Conservation (phyloP, 2,113 vertebrate species). For the Sinocyclocheilus maitianheensis region DNA sequence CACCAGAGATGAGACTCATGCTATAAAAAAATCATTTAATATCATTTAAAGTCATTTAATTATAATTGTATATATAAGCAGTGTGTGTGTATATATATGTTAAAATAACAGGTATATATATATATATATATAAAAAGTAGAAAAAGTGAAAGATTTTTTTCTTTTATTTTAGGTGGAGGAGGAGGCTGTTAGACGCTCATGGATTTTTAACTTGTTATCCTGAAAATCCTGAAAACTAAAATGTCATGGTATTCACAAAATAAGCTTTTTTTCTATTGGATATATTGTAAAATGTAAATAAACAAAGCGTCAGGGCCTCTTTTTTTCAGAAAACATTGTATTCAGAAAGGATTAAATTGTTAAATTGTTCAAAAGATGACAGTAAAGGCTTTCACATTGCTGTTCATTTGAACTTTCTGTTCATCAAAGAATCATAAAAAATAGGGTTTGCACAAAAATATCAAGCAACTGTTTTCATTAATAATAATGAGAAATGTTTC, state of each 20-base stretch:
- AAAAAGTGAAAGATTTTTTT: no score
- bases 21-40: no score
- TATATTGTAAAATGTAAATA: no score
- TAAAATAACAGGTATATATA: no score
- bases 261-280: not conserved
- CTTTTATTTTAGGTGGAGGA: no score
- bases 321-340: not conserved
- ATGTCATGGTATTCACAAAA: not conserved
- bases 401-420: not conserved
- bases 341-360: not conserved
- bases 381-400: not conserved
- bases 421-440: not conserved
- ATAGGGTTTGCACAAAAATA: not conserved
- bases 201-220: not conserved
- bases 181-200: no score
- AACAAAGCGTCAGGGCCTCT: no score
- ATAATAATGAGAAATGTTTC: not conserved
- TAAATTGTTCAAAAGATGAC: not conserved
- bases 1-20: not conserved
- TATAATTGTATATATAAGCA: not conserved
- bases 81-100: no score
- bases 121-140: not conserved
- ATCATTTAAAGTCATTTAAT: not conserved
- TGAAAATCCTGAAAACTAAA: not conserved
- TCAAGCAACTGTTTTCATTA: not conserved